A percentile compares a stretch with the other conserved stretches of the same genome.
phyloP scores from a whole-genome alignment of 2,113 vertebrate genomes.

The Neofelis nebulosa region DNA sequence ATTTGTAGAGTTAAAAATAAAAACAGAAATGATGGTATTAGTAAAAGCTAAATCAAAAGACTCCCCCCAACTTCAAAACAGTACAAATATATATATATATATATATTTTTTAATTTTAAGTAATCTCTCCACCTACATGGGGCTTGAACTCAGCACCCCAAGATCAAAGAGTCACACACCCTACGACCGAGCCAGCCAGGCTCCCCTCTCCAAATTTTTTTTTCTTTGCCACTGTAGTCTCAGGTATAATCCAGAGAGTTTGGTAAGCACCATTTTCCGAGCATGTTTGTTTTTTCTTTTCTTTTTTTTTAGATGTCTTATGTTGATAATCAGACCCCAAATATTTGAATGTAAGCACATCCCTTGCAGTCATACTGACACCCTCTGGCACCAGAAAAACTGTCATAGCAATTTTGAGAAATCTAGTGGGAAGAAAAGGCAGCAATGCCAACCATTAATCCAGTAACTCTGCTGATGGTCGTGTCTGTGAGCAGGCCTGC shows the following conservation, averaged over 20 bases:
- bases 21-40: neutral
- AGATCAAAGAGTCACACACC: neutral
- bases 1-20: constrained; percentile 21
- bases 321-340: constrained; percentile 74
- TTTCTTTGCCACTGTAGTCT: neutral
- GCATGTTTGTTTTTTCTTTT: constrained; percentile 39
- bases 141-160: neutral
- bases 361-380: constrained; percentile 66
- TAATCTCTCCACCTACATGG: neutral
- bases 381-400: constrained; percentile 61
- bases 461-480: constrained; percentile 49
- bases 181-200: neutral
- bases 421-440: constrained; percentile 56
- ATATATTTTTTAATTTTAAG: neutral
- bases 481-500: neutral
- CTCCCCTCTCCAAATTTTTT: neutral
- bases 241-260: neutral
- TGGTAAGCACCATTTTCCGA: constrained; percentile 47
- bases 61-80: neutral
- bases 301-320: constrained; percentile 15
- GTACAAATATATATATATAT: too few species aligned
- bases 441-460: constrained; percentile 59
- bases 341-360: constrained; percentile 74
- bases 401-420: constrained; percentile 66
- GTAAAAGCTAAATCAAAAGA: neutral